Evolutionary conservation across 2,888 invertebrate species (phyloP), one percentile per base, ranked within the genome.

Genomic region (Muschampia staudingeri): DNA sequence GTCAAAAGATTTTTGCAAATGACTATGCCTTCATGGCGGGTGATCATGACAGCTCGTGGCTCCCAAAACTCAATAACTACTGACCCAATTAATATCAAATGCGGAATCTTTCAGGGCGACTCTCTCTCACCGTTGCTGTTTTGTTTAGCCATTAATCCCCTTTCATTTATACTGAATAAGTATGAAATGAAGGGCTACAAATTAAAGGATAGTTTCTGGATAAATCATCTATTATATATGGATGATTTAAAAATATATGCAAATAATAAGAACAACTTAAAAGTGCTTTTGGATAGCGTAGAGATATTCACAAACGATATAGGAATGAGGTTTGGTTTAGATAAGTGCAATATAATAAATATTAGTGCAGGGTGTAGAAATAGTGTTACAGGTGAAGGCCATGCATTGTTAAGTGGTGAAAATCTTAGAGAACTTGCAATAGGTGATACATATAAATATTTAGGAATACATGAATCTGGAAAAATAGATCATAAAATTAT

Each of bases 271-370:
- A 70, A 48, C 25, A 48, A n/a, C 16, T 16, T 78, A 14, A 83
- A 78, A 83, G 30, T 65, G 1, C 9, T 76, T 37, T 2, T 25
- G 16, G 44, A 76, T 30, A 80, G 65, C 65, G 25, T 44, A 14
- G 81, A 87, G 69, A 79, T 87, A 72, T 84, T 85, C 48, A 85
- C 82, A 19, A 37, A 34, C 1, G 85, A 85, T 44, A 83, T 83
- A 76, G 79, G 79, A 16, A 80, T 78, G 78, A 75, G 16, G 7
- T 84, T 83, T 75, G 82, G 82, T 0, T 16, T 85, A 8, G 37
- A 82, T 34, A 85, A 85, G 67, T 85, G 84, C 48, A 86, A 84
- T 25, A 78, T 76, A 42, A 11, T 85, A 75, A 69, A 82, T 42
- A 30, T 84, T 30, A 76, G 6, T 34, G 61, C 37, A 34, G 83